Evolutionary conservation across 2,797 vertebrate genomes (phyloP).

Genomic region (Picus viridis): DNA sequence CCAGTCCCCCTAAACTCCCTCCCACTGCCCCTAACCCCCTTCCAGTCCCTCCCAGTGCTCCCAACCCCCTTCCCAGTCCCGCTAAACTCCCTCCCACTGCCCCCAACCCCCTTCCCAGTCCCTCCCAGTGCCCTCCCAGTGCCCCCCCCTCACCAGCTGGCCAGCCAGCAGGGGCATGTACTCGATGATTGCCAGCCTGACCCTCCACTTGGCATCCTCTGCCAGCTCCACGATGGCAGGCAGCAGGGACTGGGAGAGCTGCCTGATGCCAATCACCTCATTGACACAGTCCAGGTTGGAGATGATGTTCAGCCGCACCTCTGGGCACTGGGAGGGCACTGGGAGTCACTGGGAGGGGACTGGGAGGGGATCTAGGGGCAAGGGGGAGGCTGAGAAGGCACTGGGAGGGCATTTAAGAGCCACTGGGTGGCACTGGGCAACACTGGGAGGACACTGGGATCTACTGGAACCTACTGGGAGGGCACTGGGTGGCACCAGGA

Average conservation of each 20-base stretch:
- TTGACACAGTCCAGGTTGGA: constrained; percentile 84
- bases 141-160: constrained; percentile 65
- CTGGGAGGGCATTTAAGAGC: too few relatives aligned
- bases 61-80: neutral
- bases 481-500: too few relatives aligned
- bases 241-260: constrained; percentile 80
- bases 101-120: too few relatives aligned
- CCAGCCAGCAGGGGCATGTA: constrained; percentile 83
- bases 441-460: too few relatives aligned
- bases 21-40: neutral
- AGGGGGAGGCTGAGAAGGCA: too few relatives aligned
- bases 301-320: constrained; percentile 83
- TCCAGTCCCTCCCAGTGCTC: neutral
- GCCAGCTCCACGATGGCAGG: constrained; percentile 83
- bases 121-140: neutral
- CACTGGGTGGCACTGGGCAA: too few relatives aligned
- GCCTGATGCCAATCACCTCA: constrained; percentile 82
- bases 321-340: constrained; percentile 72
- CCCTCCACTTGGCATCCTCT: constrained; percentile 82
- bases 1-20: neutral
- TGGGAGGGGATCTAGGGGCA: too few relatives aligned
- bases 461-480: too few relatives aligned
- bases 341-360: too few relatives aligned
- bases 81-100: too few relatives aligned
- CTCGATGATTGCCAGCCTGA: constrained; percentile 80